Evolutionary conservation across 92 coral and sea anemone species (phyloP), one percentile per base, ranked within the genome.

Genomic region (Pocillopora meandrina): DNA sequence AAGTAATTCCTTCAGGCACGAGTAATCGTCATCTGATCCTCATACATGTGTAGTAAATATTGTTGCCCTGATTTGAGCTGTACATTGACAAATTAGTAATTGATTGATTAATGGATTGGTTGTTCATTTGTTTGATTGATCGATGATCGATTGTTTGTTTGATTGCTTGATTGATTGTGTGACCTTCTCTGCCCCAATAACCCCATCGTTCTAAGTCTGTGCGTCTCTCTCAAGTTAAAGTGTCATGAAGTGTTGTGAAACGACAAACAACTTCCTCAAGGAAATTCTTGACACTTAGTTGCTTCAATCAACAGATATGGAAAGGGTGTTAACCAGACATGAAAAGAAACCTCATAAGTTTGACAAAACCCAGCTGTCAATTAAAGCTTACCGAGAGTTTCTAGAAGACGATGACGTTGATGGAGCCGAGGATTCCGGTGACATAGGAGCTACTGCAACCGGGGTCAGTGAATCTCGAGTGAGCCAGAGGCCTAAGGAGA

Each of bases 351-450:
- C 73, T 10, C 83, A 56, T 36, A 60, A 77, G 19, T 80, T 93
- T n/a, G 79, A 86, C 65, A 78, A 78, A 18, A 87, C 88, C 33
- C 52, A 63, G 35, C 84, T 91, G 49, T 72, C 63, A 36, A 73
- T 89, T 12, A 73, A 72, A 65, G 78, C 52, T 26, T 86, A 69
- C 75, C 81, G 86, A 56, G 91, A 91, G 35, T 61, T 47, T 18
- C 66, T 93, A 23, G 88, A 93, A 23, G 86, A 72, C 7, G 70
- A 56, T 55, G 87, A 77, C 15, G 55, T 36, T 26, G 78, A 36
- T 2, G 87, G 35, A 11, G 23, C 72, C 1, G 71, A 23, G 13
- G 62, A 61, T 52, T 31, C 77, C 56, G 66, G 23, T 8, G 76
- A 21, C 17, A 10, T 58, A 2, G 56, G n/a, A 21, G 23, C 58